Evolutionary conservation across 1,140 invertebrate species (phyloP), one percentile per base, ranked within the genome.

Genomic region (Zaprionus gabonicus): DNA sequence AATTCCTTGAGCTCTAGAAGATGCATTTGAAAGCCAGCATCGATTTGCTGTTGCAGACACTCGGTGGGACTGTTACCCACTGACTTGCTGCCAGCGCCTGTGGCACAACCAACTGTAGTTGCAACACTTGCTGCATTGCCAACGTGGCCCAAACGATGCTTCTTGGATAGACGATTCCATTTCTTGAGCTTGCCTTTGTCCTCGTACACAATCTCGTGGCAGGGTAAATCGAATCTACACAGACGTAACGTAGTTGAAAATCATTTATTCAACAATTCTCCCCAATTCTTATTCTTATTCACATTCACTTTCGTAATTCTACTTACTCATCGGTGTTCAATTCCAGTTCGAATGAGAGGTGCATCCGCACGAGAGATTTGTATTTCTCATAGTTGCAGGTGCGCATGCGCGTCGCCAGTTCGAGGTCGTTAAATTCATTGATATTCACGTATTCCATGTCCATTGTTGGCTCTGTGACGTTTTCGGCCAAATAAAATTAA

Each of bases 291-390:
- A 62, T 31, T 34, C 9, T 34, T 9, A 62, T 25, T 9, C 59
- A 55, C 34, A 9, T n/a, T 20, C 12, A 34, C n/a, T n/a, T 0
- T 2, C 4, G 38, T 10, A 31, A 20, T 15, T 20, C 15, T 58
- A 71, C 83, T 95, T 94, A 97, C 96, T 97, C 96, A 92, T 97
- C 96, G 12, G 96, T 96, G 74, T 96, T 96, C 58, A 97, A 95
- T 82, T 96, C 95, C 69, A 98, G 94, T 83, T 97, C 95, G 94
- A 98, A 98, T 17, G 97, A 98, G 80, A 98, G 93, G 93, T 98
- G 97, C 97, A 98, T 98, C 90, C 96, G 95, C 79, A 98, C 97
- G 76, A 98, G 94, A 25, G 96, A 97, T 75, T 96, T 95, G 93
- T 97, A 97, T 92, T 98, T 97, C 77, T 97, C 97, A 27, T 96